Evolutionary conservation across 2,797 vertebrate genomes (phyloP), one percentile per base, ranked within the genome.

Genomic region (Glossophaga mutica): DNA sequence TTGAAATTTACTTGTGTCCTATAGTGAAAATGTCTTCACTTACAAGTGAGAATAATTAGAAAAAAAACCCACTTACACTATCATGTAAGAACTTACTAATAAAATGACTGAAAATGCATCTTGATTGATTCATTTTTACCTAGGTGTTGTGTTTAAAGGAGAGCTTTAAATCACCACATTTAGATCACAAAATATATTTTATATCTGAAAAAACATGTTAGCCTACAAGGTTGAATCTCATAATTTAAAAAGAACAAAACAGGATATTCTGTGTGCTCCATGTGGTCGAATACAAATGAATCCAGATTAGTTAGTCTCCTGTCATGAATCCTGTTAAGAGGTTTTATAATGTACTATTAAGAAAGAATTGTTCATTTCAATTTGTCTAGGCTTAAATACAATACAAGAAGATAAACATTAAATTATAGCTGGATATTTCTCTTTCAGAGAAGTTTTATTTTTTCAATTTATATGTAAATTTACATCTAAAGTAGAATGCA

Each of bases 381-480:
- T 97, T 97, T 96, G n/a, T 79, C 68, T 92, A 29, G 42, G 44
- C 39, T 92, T 97, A 96, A 94, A 94, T 78, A 90, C 15, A 95
- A 90, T 85, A 71, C 37, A 94, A 46, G 22, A 95, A 96, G 82
- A 86, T 88, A 97, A 96, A 92, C 39, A 96, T 76, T 94, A 93
- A 97, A 88, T 97, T 95, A 92, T 46, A 87, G 50, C 71, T 70
- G 12, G 32, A 50, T 42, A 92, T 79, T 92, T 96, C 73, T 90
- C 50, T 95, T 89, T 81, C 44, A 46, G 50, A 94, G 68, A 94
- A 95, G 59, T 95, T 95, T 96, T 95, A 70, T 26, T 94, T 95
- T 96, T 95, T 93, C 78, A 88, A 94, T 94, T 92, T 96, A 83
- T 97, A 94, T 97, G 94, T 93, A 97, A 97, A 96, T 96, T 55